Conservation (phyloP, 2,888 invertebrate species). For the Marasmarcha lunaedactyla region DNA sequence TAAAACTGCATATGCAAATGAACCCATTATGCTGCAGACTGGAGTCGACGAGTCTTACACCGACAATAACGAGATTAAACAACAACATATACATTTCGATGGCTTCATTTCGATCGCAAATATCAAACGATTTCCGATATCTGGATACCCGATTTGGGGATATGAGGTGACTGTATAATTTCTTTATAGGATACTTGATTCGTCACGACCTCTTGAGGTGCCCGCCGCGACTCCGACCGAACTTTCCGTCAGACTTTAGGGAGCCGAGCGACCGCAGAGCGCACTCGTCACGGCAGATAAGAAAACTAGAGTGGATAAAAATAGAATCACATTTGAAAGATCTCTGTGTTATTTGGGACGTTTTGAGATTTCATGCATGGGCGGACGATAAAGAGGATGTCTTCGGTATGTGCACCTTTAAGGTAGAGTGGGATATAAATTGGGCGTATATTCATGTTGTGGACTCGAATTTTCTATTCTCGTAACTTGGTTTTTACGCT, state of each 20-base stretch:
- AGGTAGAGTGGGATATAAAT: neutral
- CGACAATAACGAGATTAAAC: neutral
- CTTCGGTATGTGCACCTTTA: neutral
- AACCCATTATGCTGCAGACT: too few species aligned
- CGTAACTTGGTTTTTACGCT: neutral
- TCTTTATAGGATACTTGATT: too few species aligned
- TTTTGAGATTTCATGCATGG: neutral
- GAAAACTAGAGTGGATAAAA: neutral
- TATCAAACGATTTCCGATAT: too few species aligned
- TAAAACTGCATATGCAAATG: too few species aligned
- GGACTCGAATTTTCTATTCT: neutral
- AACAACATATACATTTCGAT: too few species aligned
- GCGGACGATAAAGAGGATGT: neutral
- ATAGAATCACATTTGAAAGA: neutral
- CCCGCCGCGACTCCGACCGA: slow-evolving; percentile 19
- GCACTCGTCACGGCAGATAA: slow-evolving; percentile 17
- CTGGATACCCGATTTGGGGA: too few species aligned
- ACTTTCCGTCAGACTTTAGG: slow-evolving; percentile 32
- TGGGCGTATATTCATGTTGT: too few species aligned
- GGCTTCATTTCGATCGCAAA: too few species aligned
- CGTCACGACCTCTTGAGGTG: too few species aligned
- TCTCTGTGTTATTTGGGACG: neutral
- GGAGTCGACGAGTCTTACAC: too few species aligned
- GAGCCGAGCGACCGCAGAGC: slow-evolving; percentile 36
- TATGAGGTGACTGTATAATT: too few species aligned